These are phyloP conservation scores for Euplagia quadripunctaria DNA, from an alignment of 2,888 invertebrate genomes.

Conservation along the genomic window DNA sequence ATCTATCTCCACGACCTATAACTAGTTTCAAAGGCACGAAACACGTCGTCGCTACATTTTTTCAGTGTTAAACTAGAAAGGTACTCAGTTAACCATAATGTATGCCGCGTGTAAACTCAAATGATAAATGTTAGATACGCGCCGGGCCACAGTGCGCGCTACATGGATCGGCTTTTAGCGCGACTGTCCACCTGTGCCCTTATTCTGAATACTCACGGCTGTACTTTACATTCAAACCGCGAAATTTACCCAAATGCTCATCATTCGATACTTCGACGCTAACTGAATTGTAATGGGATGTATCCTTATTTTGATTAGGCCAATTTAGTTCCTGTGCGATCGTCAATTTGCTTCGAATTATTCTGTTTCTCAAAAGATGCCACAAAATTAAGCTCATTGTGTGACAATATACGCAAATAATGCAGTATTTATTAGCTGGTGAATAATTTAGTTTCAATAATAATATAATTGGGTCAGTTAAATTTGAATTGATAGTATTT, in stretches of 20 bases:
- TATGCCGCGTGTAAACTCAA: constrained; percentile 63
- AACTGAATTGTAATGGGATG: constrained; percentile 42
- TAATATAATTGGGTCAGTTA: no score
- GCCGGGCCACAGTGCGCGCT: constrained; percentile 40
- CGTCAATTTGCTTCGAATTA: constrained; percentile 37
- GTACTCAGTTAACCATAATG: constrained; percentile 63
- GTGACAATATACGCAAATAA: constrained; percentile 11
- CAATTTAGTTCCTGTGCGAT: constrained; percentile 33
- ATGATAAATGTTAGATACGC: constrained; percentile 69
- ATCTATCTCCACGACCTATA: not conserved
- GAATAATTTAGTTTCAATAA: no score
- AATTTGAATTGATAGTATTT: not conserved
- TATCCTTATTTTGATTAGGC: constrained; percentile 39
- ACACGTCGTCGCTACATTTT: constrained; percentile 36
- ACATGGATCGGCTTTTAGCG: constrained; percentile 71
- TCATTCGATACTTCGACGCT: constrained; percentile 37
- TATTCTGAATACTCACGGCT: constrained; percentile 44
- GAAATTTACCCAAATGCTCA: constrained; percentile 39
- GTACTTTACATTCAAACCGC: constrained; percentile 45
- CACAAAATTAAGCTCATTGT: constrained; percentile 35
- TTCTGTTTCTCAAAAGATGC: constrained; percentile 24
- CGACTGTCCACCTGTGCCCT: constrained; percentile 64
- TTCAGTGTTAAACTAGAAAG: constrained; percentile 52
- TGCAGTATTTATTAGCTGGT: constrained; percentile 18
- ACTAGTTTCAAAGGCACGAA: constrained; percentile 31